phyloP scores from a whole-genome alignment of 2,113 vertebrate genomes.

The Condylura cristata region DNA sequence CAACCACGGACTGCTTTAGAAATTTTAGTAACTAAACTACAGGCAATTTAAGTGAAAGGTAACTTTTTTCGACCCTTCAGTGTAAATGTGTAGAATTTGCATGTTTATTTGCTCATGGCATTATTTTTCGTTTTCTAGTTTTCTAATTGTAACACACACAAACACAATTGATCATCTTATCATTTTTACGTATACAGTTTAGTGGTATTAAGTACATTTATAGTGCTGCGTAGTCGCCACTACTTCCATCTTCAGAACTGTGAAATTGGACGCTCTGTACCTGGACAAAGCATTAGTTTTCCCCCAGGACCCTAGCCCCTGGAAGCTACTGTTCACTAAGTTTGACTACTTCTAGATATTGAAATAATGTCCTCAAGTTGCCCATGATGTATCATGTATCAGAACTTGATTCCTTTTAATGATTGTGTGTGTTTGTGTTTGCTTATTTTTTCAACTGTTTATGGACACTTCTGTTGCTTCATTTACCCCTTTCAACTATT shows the following conservation, averaged over 20 bases:
- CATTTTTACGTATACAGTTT: not conserved
- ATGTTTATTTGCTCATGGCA: constrained; percentile 1
- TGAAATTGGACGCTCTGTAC: not conserved
- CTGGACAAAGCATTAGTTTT: not conserved
- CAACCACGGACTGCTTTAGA: not conserved
- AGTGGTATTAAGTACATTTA: not conserved
- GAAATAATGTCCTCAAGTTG: not conserved
- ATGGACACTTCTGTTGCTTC: not conserved
- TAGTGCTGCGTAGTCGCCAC: not conserved
- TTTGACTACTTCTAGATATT: not conserved
- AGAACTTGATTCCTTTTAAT: constrained; percentile 17
- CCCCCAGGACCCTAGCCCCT: not conserved
- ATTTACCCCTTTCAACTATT: not conserved
- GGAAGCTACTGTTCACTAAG: not conserved
- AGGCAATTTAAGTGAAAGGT: not conserved
- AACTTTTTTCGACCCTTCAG: not conserved
- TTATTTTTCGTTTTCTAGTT: not conserved
- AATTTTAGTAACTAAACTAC: constrained; percentile 49
- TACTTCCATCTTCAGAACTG: not conserved
- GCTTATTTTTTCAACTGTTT: not conserved
- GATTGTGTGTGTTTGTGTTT: not conserved
- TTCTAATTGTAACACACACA: constrained; percentile 28
- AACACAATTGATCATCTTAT: too few species aligned
- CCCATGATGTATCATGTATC: not conserved
- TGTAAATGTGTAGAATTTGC: constrained; percentile 10